A percentile compares a stretch with the other conserved stretches of the same genome.
Evolutionary conservation across 2,888 invertebrate species (phyloP).

Genomic region (Vannuccia rotundouncinata): DNA sequence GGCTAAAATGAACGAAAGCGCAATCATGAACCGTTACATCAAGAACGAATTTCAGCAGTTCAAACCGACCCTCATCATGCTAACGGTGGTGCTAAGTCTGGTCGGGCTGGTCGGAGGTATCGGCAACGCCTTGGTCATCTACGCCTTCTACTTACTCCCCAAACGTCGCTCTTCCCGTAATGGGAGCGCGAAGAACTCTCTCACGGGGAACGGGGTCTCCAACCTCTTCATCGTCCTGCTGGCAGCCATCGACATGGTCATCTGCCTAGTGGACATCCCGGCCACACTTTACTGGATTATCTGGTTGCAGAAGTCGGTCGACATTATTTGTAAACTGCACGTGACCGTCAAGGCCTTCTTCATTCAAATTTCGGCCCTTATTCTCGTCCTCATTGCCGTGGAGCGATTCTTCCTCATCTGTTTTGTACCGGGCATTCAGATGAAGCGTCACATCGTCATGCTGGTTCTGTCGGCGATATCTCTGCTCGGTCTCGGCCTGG

Average conservation of each 20-base stretch:
- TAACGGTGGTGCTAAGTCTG: conserved; percentile 23
- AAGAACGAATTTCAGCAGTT: background rate
- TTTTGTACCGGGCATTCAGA: conserved; percentile 41
- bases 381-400: conserved; percentile 46
- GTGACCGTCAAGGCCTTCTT: conserved; percentile 44
- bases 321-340: conserved; percentile 45
- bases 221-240: conserved; percentile 45
- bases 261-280: conserved; percentile 46
- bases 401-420: conserved; percentile 48
- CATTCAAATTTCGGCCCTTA: conserved; percentile 45
- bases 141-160: conserved; percentile 52
- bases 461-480: conserved; percentile 42
- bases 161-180: background rate
- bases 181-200: background rate
- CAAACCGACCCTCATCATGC: background rate
- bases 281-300: conserved; percentile 43
- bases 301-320: conserved; percentile 44
- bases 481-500: conserved; percentile 42
- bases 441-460: conserved; percentile 40
- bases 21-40: background rate
- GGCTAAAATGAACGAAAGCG: background rate
- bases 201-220: conserved; percentile 43
- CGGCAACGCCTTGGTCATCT: conserved; percentile 44
- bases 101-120: background rate
- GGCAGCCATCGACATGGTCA: conserved; percentile 46